Conservation (phyloP, 92 coral and sea anemone genomes). For the Siderastrea siderea region DNA sequence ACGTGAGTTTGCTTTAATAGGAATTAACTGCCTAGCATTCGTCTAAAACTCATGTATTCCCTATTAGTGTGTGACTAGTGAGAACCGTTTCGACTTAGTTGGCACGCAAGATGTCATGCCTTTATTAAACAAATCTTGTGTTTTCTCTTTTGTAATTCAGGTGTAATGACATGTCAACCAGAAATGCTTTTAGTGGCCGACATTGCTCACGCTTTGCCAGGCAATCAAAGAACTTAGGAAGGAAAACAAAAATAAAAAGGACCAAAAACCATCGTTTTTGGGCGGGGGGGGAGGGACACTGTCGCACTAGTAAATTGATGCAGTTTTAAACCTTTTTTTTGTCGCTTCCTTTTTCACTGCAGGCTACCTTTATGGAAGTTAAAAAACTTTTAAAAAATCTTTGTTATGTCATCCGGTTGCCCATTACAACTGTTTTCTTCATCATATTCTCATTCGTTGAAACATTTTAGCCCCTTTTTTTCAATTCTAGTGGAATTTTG, state of each 20-base stretch:
- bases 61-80: conserved; percentile 28
- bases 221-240: conserved; percentile 16
- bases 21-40: not conserved
- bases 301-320: not conserved
- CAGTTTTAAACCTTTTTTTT: not conserved
- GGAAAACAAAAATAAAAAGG: not conserved
- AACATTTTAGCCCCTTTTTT: no score
- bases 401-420: not conserved
- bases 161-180: conserved; percentile 36
- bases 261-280: not conserved
- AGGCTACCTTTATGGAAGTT: not conserved
- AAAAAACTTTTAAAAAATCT: not conserved
- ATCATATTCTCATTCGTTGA: no score
- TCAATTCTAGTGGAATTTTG: no score
- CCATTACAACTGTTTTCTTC: not conserved
- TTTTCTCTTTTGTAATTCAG: conserved; percentile 9
- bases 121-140: conserved; percentile 47
- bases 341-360: not conserved
- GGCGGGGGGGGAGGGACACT: no score
- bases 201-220: conserved; percentile 33
- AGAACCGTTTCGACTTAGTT: conserved; percentile 12
- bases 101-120: conserved; percentile 47
- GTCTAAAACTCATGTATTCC: conserved; percentile 1
- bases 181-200: conserved; percentile 54
- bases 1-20: conserved; percentile 7